Evolutionary conservation across 2,888 invertebrate genomes (phyloP).

Genomic region (Callyntrura sp.): DNA sequence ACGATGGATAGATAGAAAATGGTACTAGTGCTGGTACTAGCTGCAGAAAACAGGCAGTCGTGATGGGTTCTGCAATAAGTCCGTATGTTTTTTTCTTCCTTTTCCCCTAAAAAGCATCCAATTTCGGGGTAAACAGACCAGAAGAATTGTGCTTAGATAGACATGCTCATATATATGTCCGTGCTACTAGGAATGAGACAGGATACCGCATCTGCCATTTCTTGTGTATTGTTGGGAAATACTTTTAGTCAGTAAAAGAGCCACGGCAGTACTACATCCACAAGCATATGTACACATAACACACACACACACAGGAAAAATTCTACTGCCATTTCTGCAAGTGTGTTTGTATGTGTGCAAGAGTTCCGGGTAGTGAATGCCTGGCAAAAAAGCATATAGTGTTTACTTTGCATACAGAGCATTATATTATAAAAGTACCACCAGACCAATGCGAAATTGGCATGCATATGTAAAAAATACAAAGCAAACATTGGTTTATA

Average conservation of each 20-base stretch:
- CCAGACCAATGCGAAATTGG: slow-evolving; percentile 1
- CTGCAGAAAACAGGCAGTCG: slow-evolving; percentile 1
- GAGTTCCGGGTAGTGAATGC: neutral
- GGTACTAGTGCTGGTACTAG: neutral
- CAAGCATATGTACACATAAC: no score
- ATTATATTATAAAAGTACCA: neutral
- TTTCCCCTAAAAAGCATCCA: slow-evolving; percentile 63
- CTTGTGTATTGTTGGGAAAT: slow-evolving; percentile 43
- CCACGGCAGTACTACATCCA: slow-evolving; percentile 12
- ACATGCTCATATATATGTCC: slow-evolving; percentile 46
- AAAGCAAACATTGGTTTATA: slow-evolving; percentile 15
- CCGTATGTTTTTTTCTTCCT: slow-evolving; percentile 16
- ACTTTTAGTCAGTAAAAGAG: slow-evolving; percentile 44
- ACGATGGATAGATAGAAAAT: neutral
- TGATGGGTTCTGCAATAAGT: slow-evolving; percentile 6
- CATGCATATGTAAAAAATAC: slow-evolving; percentile 40
- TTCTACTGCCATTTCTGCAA: slow-evolving; percentile 8
- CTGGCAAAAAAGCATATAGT: neutral
- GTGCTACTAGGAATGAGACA: slow-evolving; percentile 43
- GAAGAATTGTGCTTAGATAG: slow-evolving; percentile 74
- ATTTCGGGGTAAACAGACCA: slow-evolving; percentile 71
- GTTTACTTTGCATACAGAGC: neutral
- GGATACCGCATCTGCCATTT: slow-evolving; percentile 65
- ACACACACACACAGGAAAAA: slow-evolving; percentile 6
- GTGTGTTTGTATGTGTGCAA: neutral